Percentiles rank a stretch among this genome's conserved stretches.
Evolutionary conservation across 1,140 invertebrate species (phyloP).

Genomic region (Drosophila setifemur): DNA sequence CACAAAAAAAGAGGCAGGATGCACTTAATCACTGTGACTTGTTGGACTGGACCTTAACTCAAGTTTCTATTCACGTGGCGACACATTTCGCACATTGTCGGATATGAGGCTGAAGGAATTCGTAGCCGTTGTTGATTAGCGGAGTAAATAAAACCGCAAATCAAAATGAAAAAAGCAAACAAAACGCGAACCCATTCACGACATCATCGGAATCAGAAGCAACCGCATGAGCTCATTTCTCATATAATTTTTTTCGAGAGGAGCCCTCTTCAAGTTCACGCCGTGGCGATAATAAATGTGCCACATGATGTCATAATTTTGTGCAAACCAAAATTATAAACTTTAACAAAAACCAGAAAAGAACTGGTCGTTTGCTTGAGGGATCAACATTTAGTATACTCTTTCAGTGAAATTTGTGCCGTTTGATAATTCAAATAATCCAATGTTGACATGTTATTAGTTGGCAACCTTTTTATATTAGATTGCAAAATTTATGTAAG

Average conservation of each 20-base stretch:
- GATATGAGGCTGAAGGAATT: conserved; percentile 38
- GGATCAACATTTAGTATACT: too few relatives aligned
- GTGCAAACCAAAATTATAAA: conserved; percentile 31
- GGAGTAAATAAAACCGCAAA: background rate
- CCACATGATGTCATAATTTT: conserved; percentile 73
- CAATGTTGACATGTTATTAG: too few relatives aligned
- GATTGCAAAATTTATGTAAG: too few relatives aligned
- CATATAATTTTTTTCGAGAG: conserved; percentile 4
- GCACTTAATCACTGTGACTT: conserved; percentile 28
- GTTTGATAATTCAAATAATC: too few relatives aligned
- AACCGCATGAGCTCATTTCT: conserved; percentile 19
- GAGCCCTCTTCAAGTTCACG: conserved; percentile 62
- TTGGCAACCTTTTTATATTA: too few relatives aligned
- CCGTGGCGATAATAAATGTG: conserved; percentile 68
- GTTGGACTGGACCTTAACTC: background rate
- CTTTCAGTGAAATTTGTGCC: too few relatives aligned
- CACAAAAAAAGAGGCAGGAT: conserved; percentile 15
- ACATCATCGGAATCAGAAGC: background rate
- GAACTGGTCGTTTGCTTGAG: background rate
- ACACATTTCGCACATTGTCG: conserved; percentile 1
- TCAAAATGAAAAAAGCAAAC: conserved; percentile 1
- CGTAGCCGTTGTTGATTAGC: conserved; percentile 28
- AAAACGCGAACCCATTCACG: conserved; percentile 19
- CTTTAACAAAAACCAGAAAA: background rate
- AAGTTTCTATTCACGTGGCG: conserved; percentile 1